These are phyloP conservation scores for Scomberomorus guttatus DNA, from an alignment of 2,797 vertebrate genomes.

Conservation along the genomic window DNA sequence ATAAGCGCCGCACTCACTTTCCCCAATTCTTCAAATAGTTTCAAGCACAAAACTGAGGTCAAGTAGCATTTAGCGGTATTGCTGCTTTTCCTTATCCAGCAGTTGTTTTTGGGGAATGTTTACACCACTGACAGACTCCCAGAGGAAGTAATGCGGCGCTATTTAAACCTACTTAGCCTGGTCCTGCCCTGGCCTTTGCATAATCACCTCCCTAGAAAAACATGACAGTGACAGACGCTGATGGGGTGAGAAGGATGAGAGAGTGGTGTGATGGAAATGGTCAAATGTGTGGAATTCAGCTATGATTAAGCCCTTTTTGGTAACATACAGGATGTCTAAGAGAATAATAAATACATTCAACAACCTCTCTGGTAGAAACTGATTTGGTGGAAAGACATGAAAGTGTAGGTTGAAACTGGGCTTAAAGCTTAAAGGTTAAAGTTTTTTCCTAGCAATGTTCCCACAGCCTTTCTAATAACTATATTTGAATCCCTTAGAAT, in stretches of 20 bases:
- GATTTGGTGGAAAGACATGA: background rate
- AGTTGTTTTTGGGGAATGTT: conserved; percentile 71
- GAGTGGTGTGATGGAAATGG: conserved; percentile 24
- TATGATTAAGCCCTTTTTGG: background rate
- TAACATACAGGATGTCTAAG: conserved; percentile 7
- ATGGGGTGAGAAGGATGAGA: background rate
- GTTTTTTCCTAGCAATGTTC: background rate
- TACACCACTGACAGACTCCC: conserved; percentile 78
- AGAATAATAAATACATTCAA: background rate
- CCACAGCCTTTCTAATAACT: background rate
- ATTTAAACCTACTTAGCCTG: conserved; percentile 82
- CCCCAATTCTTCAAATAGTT: conserved; percentile 49
- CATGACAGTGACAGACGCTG: conserved; percentile 45
- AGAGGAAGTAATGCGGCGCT: conserved; percentile 77
- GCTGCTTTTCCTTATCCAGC: conserved; percentile 60
- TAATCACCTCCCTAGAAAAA: conserved; percentile 76
- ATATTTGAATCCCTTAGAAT: background rate
- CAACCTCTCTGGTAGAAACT: background rate
- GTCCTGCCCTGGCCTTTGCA: conserved; percentile 63
- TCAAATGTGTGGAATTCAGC: conserved; percentile 3
- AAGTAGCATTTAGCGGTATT: conserved; percentile 45
- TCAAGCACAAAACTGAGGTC: conserved; percentile 47
- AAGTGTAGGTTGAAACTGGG: background rate
- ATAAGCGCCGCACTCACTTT: conserved; percentile 31
- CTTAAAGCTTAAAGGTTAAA: background rate